Evolutionary conservation across 2,113 vertebrate species (phyloP).

Genomic region (Accipiter cooperii): DNA sequence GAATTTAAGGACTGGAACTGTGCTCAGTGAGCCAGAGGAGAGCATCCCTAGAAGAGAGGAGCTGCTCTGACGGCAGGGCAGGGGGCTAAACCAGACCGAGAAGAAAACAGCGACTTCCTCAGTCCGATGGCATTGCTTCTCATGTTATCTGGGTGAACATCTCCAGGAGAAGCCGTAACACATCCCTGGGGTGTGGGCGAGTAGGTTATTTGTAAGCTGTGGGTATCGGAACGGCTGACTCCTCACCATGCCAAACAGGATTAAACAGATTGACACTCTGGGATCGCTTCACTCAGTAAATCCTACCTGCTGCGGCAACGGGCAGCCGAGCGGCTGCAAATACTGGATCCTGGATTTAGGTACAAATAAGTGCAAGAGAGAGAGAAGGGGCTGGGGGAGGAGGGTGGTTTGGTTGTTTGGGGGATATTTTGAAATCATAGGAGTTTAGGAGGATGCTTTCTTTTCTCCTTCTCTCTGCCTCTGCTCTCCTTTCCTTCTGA

Average conservation of each 20-base stretch:
- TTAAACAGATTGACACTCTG: constrained; percentile 76
- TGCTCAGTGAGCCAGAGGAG: constrained; percentile 63
- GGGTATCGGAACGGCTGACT: background rate
- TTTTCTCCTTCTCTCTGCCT: background rate
- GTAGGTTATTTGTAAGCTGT: background rate
- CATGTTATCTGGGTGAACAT: background rate
- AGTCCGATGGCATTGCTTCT: background rate
- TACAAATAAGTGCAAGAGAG: constrained; percentile 40
- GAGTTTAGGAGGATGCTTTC: background rate
- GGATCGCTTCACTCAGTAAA: constrained; percentile 77
- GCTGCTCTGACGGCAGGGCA: constrained; percentile 32
- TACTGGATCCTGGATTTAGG: constrained; percentile 97
- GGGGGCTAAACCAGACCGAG: constrained; percentile 3
- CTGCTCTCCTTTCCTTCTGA: background rate
- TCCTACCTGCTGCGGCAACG: constrained; percentile 65
- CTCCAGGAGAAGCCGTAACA: background rate
- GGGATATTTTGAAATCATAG: background rate
- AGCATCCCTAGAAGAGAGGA: constrained; percentile 47
- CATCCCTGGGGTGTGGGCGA: background rate
- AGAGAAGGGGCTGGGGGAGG: background rate
- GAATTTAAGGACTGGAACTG: constrained; percentile 77
- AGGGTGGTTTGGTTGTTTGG: background rate
- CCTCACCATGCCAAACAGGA: constrained; percentile 80
- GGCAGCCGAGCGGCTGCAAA: constrained; percentile 83
- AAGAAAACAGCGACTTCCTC: background rate